A percentile compares a stretch with the other conserved stretches of the same genome.
These are phyloP conservation scores for Cossypha heuglini DNA, from an alignment of 2,797 vertebrate species.

Conservation along the genomic window DNA sequence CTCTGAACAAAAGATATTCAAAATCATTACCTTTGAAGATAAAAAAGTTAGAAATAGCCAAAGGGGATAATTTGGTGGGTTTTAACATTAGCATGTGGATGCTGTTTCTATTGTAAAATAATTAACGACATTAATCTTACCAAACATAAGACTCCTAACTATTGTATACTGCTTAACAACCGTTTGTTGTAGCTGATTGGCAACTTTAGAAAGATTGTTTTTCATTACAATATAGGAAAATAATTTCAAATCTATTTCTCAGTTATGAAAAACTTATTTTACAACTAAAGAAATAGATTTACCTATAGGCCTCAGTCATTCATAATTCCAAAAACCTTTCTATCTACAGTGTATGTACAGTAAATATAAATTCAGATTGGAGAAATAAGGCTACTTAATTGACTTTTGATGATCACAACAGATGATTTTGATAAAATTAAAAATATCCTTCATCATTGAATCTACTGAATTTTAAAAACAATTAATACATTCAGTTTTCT, in stretches of 20 bases:
- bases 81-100: not conserved
- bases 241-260: not conserved
- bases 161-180: not conserved
- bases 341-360: not conserved
- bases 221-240: not conserved
- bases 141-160: not conserved
- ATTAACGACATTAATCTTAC: not conserved
- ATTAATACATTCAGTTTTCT: not conserved
- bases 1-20: not conserved
- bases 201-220: not conserved
- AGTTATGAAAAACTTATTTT: not conserved
- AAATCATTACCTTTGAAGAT: not conserved
- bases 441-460: not conserved
- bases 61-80: not conserved
- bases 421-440: not conserved
- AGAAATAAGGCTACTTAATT: not conserved
- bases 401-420: not conserved
- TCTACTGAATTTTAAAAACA: not conserved
- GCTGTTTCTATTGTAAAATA: not conserved
- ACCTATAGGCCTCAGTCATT: not conserved
- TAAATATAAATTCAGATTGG: not conserved
- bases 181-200: not conserved
- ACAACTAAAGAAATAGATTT: not conserved
- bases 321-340: not conserved
- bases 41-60: not conserved